Percentiles rank a stretch among this genome's conserved stretches.
Conservation (phyloP, 2,797 vertebrate species). For the Leptatherina wallacei region DNA sequence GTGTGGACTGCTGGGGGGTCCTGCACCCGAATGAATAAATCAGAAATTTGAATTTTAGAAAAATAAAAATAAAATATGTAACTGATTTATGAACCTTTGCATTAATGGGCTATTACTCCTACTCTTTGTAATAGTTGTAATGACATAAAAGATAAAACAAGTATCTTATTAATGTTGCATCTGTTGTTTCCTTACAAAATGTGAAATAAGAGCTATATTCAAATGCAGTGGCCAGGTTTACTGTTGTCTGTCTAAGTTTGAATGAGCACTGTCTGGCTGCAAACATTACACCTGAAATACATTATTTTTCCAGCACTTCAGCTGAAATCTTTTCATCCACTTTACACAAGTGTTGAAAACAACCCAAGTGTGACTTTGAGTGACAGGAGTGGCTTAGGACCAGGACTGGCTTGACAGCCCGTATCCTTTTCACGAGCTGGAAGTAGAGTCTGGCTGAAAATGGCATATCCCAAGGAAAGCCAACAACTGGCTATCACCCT, state of each 20-base stretch:
- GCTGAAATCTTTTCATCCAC: constrained; percentile 48
- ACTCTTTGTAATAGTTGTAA: not conserved
- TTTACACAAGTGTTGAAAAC: constrained; percentile 60
- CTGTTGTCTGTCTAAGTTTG: not conserved
- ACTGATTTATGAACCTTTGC: not conserved
- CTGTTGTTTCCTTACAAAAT: not conserved
- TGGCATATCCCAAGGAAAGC: constrained; percentile 83
- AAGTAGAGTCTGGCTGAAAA: constrained; percentile 73
- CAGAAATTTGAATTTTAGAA: not conserved
- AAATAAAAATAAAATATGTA: not conserved
- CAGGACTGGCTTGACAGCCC: constrained; percentile 59
- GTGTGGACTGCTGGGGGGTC: too few species aligned
- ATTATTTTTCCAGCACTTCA: constrained; percentile 39
- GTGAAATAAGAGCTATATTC: not conserved
- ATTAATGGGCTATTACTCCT: not conserved
- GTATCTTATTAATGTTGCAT: constrained; percentile 1
- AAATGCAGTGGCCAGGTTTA: constrained; percentile 9
- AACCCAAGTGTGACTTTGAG: constrained; percentile 62
- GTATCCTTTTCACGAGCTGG: constrained; percentile 80
- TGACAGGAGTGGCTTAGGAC: constrained; percentile 70
- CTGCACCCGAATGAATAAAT: too few species aligned
- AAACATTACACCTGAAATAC: constrained; percentile 31
- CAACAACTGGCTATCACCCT: constrained; percentile 85
- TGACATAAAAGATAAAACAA: not conserved
- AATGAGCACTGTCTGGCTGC: constrained; percentile 20